Conservation (phyloP, 2,797 vertebrate species). For the Anguilla anguilla region DNA sequence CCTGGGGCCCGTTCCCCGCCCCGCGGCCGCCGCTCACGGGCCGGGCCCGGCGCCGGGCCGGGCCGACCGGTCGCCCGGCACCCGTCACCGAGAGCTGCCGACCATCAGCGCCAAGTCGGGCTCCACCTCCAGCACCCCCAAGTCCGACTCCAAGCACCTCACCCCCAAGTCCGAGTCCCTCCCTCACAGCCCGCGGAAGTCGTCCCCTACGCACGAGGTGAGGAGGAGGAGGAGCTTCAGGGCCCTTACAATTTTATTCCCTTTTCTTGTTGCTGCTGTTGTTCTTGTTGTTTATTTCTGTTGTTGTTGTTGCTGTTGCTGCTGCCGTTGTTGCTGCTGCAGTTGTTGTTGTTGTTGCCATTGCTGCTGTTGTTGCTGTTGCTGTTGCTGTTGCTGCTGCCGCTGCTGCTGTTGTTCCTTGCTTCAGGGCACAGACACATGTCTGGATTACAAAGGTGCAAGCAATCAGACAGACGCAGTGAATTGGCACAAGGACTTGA, state of each 20-base stretch:
- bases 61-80: conserved; percentile 66
- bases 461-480: conserved; percentile 49
- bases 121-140: conserved; percentile 82
- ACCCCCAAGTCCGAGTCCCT: conserved; percentile 72
- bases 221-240: conserved; percentile 33
- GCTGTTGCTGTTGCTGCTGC: background rate
- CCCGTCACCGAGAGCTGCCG: conserved; percentile 71
- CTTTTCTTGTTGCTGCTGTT: background rate
- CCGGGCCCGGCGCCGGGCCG: conserved; percentile 64
- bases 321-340: background rate
- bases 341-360: too few relatives aligned
- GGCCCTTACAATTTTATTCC: background rate
- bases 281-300: background rate
- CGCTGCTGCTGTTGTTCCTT: conserved; percentile 1
- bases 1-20: conserved; percentile 64
- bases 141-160: conserved; percentile 82
- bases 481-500: conserved; percentile 50
- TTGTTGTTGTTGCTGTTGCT: background rate
- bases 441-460: conserved; percentile 56
- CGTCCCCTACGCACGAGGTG: conserved; percentile 92
- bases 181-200: conserved; percentile 87
- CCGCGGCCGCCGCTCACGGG: conserved; percentile 68
- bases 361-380: too few relatives aligned
- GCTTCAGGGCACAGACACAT: conserved; percentile 43
- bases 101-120: conserved; percentile 74